These are phyloP conservation scores for Tauraco hartlaubi DNA, from an alignment of 2,797 vertebrate genomes.

Conservation along the genomic window DNA sequence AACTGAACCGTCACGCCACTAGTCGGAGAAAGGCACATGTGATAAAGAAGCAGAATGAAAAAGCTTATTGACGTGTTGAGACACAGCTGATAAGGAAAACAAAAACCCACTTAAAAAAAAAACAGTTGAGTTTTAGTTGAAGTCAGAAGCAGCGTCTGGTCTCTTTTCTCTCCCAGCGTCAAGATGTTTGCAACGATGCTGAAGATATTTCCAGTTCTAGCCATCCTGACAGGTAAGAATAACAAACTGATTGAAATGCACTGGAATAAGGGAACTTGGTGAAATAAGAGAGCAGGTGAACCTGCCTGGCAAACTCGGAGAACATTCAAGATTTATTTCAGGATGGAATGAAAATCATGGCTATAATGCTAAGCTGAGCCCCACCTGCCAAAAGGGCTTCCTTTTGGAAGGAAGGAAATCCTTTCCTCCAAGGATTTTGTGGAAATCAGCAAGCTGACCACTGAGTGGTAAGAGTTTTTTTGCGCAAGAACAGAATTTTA, in stretches of 20 bases:
- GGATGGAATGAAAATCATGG: not conserved
- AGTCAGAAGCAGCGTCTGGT: conserved; percentile 27
- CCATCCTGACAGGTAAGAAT: conserved; percentile 77
- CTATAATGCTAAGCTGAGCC: not conserved
- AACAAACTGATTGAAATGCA: not conserved
- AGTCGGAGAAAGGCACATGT: conserved; percentile 60
- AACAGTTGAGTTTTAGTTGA: conserved; percentile 32
- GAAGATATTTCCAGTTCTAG: conserved; percentile 68
- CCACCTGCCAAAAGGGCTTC: too few relatives aligned
- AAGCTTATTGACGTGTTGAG: conserved; percentile 73
- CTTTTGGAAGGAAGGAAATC: too few relatives aligned
- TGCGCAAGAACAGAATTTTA: not conserved
- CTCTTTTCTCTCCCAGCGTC: not conserved
- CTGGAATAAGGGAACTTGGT: not conserved
- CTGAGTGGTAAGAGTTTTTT: not conserved
- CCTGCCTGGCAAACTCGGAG: not conserved
- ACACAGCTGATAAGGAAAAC: conserved; percentile 75
- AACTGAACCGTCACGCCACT: conserved; percentile 66
- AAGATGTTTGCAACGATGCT: conserved; percentile 42
- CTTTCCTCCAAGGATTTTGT: not conserved
- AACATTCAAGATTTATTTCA: not conserved
- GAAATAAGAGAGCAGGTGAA: not conserved
- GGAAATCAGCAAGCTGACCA: not conserved
- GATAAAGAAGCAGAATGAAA: conserved; percentile 69
- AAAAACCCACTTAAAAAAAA: conserved; percentile 32